Conservation (phyloP, 2,113 vertebrate genomes). For the Brienomyrus brachyistius region DNA sequence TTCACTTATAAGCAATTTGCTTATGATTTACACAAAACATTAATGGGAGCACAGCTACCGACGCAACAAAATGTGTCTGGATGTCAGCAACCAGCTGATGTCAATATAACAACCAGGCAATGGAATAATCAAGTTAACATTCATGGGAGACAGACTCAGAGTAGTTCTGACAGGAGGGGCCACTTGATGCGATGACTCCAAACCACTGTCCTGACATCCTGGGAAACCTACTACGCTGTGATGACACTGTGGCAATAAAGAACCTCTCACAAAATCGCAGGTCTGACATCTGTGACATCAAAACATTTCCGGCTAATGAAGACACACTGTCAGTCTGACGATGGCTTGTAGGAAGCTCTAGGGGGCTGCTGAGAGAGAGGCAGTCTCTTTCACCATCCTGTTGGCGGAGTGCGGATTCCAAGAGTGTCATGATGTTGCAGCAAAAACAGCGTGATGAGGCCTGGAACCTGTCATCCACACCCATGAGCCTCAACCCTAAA, state of each 20-base stretch:
- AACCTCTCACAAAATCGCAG: not conserved
- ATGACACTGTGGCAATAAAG: not conserved
- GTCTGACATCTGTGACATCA: not conserved
- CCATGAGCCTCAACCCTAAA: not conserved
- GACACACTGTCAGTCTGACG: not conserved
- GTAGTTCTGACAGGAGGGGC: not conserved
- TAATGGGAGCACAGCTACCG: not conserved
- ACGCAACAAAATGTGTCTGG: conserved; percentile 19
- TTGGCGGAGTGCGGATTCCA: not conserved
- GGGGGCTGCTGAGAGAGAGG: not conserved
- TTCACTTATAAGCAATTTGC: not conserved
- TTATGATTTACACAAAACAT: not conserved
- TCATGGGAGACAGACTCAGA: not conserved
- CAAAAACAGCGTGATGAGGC: not conserved
- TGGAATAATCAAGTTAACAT: not conserved
- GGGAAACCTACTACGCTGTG: not conserved
- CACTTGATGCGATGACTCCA: not conserved
- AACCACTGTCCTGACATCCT: not conserved
- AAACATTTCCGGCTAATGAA: not conserved
- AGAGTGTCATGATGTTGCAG: not conserved
- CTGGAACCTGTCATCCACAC: not conserved
- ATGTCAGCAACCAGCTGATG: conserved; percentile 15
- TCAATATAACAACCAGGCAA: conserved; percentile 19
- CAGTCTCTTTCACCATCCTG: not conserved
- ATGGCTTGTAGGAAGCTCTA: not conserved